Conservation (phyloP, 2,888 invertebrate species). For the Seira sanloemensis region DNA sequence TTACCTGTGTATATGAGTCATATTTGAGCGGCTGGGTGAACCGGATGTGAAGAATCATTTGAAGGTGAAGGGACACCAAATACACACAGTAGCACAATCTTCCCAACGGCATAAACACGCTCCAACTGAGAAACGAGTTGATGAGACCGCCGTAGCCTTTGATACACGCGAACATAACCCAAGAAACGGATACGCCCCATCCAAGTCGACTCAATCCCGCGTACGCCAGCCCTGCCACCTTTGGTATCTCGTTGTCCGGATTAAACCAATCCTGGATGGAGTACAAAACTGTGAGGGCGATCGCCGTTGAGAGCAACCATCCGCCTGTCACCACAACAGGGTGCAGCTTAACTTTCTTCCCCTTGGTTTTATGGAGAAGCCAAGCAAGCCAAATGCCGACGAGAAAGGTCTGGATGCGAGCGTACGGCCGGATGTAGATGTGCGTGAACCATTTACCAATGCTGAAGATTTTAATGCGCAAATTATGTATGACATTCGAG, state of each 20-base stretch:
- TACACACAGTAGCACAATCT: constrained; percentile 69
- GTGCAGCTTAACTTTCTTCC: constrained; percentile 50
- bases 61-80: constrained; percentile 67
- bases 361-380: constrained; percentile 66
- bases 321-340: constrained; percentile 1
- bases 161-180: constrained; percentile 74
- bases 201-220: constrained; percentile 65
- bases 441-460: constrained; percentile 44
- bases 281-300: constrained; percentile 54
- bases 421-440: constrained; percentile 72
- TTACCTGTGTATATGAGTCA: constrained; percentile 62
- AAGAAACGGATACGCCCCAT: constrained; percentile 71
- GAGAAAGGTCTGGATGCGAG: constrained; percentile 72
- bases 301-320: constrained; percentile 66
- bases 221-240: constrained; percentile 54
- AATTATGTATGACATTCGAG: background rate
- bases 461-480: constrained; percentile 20
- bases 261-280: constrained; percentile 68
- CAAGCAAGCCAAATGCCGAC: constrained; percentile 73
- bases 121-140: constrained; percentile 71
- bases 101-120: constrained; percentile 70
- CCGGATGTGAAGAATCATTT: constrained; percentile 62
- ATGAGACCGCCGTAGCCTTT: constrained; percentile 73
- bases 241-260: constrained; percentile 50
- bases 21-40: constrained; percentile 58